Evolutionary conservation across 2,113 vertebrate genomes (phyloP).

Genomic region (Panurus biarmicus): DNA sequence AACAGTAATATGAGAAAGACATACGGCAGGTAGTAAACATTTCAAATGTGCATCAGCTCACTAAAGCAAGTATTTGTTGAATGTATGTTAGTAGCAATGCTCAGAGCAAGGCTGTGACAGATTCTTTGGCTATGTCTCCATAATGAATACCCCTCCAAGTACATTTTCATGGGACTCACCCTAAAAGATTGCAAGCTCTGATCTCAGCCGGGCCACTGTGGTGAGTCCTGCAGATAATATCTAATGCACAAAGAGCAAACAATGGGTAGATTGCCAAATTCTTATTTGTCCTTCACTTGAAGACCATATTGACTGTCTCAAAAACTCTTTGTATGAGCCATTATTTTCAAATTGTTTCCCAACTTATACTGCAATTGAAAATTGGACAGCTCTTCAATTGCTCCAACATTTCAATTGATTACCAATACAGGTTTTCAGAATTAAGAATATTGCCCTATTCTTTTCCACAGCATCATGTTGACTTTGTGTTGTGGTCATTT

Average conservation of each 20-base stretch:
- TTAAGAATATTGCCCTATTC: constrained; percentile 78
- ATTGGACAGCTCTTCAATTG: constrained; percentile 97
- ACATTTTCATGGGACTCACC: neutral
- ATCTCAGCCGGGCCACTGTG: neutral
- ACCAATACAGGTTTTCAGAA: constrained; percentile 88
- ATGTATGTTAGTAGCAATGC: neutral
- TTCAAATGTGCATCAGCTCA: neutral
- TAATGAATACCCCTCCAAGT: neutral
- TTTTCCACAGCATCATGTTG: constrained; percentile 65
- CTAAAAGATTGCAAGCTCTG: neutral
- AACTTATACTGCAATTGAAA: constrained; percentile 93
- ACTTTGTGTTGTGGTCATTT: constrained; percentile 81
- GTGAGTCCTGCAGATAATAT: constrained; percentile 53
- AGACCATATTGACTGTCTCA: constrained; percentile 89
- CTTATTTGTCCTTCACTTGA: constrained; percentile 91
- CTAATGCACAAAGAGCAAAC: constrained; percentile 58
- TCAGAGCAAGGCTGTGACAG: neutral
- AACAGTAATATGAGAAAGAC: neutral
- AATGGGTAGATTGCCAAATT: constrained; percentile 60
- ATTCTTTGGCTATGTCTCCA: neutral
- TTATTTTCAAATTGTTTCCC: constrained; percentile 99
- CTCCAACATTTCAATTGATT: constrained; percentile 92
- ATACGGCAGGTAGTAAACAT: neutral
- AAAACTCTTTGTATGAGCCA: constrained; percentile 85
- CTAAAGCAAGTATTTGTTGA: neutral